Conservation (phyloP, 2,113 vertebrate genomes). For the Nanorana parkeri region DNA sequence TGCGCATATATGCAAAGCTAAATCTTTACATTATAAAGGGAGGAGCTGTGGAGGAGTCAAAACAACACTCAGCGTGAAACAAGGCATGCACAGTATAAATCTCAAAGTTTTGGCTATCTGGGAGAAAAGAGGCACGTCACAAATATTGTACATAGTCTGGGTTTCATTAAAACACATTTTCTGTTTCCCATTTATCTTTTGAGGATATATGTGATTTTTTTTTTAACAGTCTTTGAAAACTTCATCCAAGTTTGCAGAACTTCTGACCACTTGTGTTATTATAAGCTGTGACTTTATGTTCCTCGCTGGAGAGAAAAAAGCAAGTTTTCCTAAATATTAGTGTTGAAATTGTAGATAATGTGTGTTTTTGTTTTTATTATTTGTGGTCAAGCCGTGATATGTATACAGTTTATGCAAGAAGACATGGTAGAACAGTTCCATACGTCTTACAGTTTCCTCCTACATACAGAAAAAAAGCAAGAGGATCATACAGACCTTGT, state of each 20-base stretch:
- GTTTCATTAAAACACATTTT: constrained; percentile 52
- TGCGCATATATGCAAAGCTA: constrained; percentile 65
- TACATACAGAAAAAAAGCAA: too few relatives aligned
- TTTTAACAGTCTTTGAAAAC: constrained; percentile 13
- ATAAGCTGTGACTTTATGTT: constrained; percentile 4
- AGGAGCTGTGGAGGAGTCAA: constrained; percentile 55
- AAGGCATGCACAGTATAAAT: constrained; percentile 58
- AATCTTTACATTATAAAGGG: constrained; percentile 63
- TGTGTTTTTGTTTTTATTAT: constrained; percentile 2
- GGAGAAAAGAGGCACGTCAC: constrained; percentile 32
- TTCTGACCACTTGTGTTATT: constrained; percentile 17
- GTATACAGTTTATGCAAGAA: constrained; percentile 4
- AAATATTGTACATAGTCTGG: constrained; percentile 37
- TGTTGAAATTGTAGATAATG: not conserved
- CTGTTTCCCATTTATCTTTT: constrained; percentile 46
- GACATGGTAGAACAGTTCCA: constrained; percentile 21
- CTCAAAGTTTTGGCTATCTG: constrained; percentile 36
- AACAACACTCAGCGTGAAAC: constrained; percentile 60
- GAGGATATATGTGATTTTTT: constrained; percentile 6
- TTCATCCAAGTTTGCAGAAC: constrained; percentile 24
- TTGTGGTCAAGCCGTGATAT: not conserved
- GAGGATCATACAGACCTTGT: too few relatives aligned
- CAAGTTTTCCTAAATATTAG: constrained; percentile 2
- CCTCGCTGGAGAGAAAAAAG: not conserved
- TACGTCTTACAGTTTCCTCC: not conserved